Conservation (phyloP, 2,888 invertebrate species). For the Oithona nana region DNA sequence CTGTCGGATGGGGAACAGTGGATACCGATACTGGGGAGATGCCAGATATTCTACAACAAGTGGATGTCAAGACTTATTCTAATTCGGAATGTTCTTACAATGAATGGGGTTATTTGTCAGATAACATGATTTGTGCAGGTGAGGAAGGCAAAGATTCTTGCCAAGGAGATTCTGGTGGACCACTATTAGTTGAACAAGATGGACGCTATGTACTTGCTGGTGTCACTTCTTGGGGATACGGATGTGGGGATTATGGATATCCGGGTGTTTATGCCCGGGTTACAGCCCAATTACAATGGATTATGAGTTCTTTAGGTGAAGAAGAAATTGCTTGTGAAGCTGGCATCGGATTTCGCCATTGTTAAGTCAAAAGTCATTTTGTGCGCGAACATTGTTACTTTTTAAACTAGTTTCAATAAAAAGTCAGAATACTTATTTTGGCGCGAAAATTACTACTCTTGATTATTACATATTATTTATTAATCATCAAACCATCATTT, state of each 20-base stretch:
- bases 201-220: neutral
- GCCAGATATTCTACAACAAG: neutral
- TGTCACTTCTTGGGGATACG: neutral
- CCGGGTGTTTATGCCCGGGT: neutral
- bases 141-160: slow-evolving; percentile 1
- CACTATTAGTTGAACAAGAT: neutral
- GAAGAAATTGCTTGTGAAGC: neutral
- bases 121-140: slow-evolving; percentile 15
- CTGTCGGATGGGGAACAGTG: slow-evolving; percentile 1
- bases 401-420: too few relatives aligned
- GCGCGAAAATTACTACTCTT: too few relatives aligned
- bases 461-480: too few relatives aligned
- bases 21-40: neutral
- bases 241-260: neutral
- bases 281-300: neutral
- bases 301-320: neutral
- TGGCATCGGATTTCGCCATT: too few relatives aligned
- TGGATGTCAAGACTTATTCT: neutral
- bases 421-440: too few relatives aligned
- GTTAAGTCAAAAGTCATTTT: too few relatives aligned
- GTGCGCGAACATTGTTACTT: too few relatives aligned
- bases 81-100: neutral
- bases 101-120: neutral
- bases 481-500: too few relatives aligned
- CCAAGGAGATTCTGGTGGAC: neutral